Base-by-base conservation (phyloP, 2,113 vertebrate species). In the Dicaeum eximium region DNA sequence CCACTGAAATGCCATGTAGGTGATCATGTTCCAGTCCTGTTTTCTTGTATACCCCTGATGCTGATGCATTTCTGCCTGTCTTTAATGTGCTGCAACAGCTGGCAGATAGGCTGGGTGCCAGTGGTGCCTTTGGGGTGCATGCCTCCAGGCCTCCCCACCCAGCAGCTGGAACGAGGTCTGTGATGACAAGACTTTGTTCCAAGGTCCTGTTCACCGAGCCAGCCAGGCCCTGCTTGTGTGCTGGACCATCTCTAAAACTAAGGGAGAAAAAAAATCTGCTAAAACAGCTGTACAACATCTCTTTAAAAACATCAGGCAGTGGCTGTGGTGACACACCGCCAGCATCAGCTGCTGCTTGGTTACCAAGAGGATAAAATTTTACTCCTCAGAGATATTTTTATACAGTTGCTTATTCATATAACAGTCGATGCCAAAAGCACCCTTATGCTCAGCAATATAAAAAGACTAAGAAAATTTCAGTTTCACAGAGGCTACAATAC, bases 341-440 rank as follows among this genome's bases (percentile, higher is more conserved):
- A 92, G 69, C 8, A 4, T 81, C 71, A 92, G 88, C 94, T 95
- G 82, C 92, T 90, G 90, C 88, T 92, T 94, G 91, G 95, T 88
- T 96, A 96, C 94, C 89, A 80, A 80, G 70, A 90, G 84, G 73
- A 80, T 87, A 82, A 51, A 82, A 65, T 94, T 88, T 80, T 90
- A 88, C 81, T 90, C 87, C 33, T 25, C 47, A 86, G 80, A 95
- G 90, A 77, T 95, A 90, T 93, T 95, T 95, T 97, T 97, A 40
- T 90, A 93, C 92, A 88, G 81, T 90, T 94, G 93, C 94, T 89
- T 96, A 95, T 92, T 97, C 94, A 90, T 92, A 31, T 77, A 94
- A 14, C 58, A 82, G 66, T 35, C 33, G 66, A 72, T 93, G 80
- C 88, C 86, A 90, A 86, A 95, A 92, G 72, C 67, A 82, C 74